Evolutionary conservation across 2,113 vertebrate species (phyloP).

Genomic region (Cichladusa arquata): DNA sequence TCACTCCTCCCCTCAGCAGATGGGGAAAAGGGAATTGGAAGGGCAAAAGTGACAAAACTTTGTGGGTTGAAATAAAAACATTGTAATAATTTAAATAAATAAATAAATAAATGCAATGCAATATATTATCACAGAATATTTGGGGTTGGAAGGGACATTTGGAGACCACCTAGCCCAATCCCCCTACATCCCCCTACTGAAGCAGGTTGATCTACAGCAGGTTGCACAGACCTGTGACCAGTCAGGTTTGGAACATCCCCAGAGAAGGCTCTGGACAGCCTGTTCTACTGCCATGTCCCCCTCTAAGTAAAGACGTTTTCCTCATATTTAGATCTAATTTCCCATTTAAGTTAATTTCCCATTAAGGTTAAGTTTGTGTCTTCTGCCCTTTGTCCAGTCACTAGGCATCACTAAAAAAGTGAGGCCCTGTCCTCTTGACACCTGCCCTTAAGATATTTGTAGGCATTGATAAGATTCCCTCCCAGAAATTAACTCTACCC

Average conservation of each 20-base stretch:
- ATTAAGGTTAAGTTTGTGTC: not conserved
- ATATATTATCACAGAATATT: not conserved
- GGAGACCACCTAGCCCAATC: not conserved
- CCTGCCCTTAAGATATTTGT: not conserved
- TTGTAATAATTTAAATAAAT: not conserved
- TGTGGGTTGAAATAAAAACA: fast-evolving
- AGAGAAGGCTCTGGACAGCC: not conserved
- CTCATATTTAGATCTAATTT: not conserved
- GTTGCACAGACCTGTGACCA: not conserved
- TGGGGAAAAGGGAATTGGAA: not conserved
- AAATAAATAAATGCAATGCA: no score
- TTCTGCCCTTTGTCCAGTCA: not conserved
- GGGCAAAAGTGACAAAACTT: not conserved
- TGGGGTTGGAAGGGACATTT: not conserved
- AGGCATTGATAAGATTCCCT: not conserved
- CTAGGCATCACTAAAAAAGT: fast-evolving
- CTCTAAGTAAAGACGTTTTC: not conserved
- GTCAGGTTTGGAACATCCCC: not conserved
- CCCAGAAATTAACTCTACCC: not conserved
- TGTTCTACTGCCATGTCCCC: no score
- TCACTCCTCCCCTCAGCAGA: not conserved
- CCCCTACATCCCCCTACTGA: no score
- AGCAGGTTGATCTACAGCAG: not conserved
- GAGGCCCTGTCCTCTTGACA: no score
- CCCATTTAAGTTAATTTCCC: no score